Percentiles rank a stretch among this genome's conserved stretches.
Conservation (phyloP, 2,797 vertebrate species). For the Sus cebifrons region DNA sequence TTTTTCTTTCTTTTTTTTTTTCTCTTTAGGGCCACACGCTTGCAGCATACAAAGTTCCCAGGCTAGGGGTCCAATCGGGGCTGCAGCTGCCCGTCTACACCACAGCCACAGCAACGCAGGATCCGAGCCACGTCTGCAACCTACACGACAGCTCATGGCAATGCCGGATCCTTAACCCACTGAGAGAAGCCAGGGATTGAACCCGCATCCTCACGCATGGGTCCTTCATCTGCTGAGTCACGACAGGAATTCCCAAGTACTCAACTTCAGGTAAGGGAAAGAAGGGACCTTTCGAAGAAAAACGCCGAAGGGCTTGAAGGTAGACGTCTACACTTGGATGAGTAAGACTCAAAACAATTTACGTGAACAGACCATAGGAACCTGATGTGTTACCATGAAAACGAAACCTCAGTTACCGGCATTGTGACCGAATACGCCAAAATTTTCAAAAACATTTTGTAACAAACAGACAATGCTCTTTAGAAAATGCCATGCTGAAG, state of each 20-base stretch:
- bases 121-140: too few relatives aligned
- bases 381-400: constrained; percentile 61
- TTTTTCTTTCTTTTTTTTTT: too few relatives aligned
- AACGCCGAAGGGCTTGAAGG: constrained; percentile 18
- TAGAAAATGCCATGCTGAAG: constrained; percentile 51
- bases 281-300: constrained; percentile 52
- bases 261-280: constrained; percentile 69
- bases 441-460: constrained; percentile 26
- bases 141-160: too few relatives aligned
- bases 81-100: too few relatives aligned
- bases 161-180: too few relatives aligned
- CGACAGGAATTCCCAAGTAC: background rate
- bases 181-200: too few relatives aligned
- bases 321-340: constrained; percentile 46
- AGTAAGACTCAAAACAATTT: constrained; percentile 7
- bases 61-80: too few relatives aligned
- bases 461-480: constrained; percentile 9
- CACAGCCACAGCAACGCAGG: too few relatives aligned
- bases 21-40: too few relatives aligned
- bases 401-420: background rate
- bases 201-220: too few relatives aligned
- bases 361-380: background rate
- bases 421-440: background rate
- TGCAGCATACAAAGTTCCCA: too few relatives aligned
- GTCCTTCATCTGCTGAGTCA: too few relatives aligned